Evolutionary conservation across 2,113 vertebrate genomes (phyloP), one percentile per base, ranked within the genome.

Genomic region (Charadrius vociferus): DNA sequence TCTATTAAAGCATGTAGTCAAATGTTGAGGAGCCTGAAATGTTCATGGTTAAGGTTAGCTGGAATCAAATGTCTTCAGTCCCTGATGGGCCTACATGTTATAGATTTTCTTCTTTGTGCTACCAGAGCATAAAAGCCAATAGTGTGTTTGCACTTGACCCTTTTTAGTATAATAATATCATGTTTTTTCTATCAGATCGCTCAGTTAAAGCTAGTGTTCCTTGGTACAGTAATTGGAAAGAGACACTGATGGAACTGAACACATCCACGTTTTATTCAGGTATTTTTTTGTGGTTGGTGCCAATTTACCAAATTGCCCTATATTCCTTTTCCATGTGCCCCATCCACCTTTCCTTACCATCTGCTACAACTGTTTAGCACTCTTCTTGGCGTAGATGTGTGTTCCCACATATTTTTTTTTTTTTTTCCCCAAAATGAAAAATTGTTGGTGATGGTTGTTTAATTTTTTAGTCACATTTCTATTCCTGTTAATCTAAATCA

Each of bases 161-260:
- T 96, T 86, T 81, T 95, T 97, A 96, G 97, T 81, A 58, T 98
- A 98, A 98, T 97, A 97, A 98, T 95, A 83, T 19, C 95, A 12
- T 98, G 95, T 98, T 98, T 98, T 98, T 97, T 98, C 98, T 98
- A 88, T 99, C 98, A 99, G 99, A 99, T 99, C 97, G 98, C 97
- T 99, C 98, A 98, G 81, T 99, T 98, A 99, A 99, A 98, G 99
- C 99, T 99, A 99, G 98, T 98, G 97, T 98, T 98, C 98, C 99
- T 97, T 99, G 99, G 98, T 99, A 99, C 98, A 98, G 45, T 99
- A 98, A 98, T 98, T 99, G 99, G 98, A 99, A 98, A 99, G 98
- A 99, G 93, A 99, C 99, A 95, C 97, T 99, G 98, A 98, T 97
- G 98, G 98, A 99, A 97, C 98, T 99, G 98, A 99, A 98, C 98